Base-by-base conservation (phyloP, 2,797 vertebrate species). In the Tenualosa thibaudeaui region DNA sequence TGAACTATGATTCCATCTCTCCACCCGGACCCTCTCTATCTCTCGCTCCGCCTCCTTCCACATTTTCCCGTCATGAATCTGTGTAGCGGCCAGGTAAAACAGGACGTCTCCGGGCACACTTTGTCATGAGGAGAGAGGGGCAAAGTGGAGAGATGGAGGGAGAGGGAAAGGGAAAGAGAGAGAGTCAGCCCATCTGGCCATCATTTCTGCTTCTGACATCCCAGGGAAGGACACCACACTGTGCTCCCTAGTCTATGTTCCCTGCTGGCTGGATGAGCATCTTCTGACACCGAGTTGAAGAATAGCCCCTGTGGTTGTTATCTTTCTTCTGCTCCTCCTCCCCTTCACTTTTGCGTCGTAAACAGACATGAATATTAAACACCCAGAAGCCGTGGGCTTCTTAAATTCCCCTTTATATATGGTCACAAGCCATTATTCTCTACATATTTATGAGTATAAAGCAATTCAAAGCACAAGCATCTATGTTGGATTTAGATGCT, bases 101-200 rank as follows among this genome's bases (percentile, higher is more conserved):
- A 51, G 12, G 86, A 46, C 75, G 15, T 83, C 82, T 91, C 90
- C 90, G 88, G 83, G 82, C 90, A 89, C 89, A 88, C 86, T 90
- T 90, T 86, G 90, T 93, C 90, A 91, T 86, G 86, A 86, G 91
- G 89, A 92, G 90, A 86, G 89, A 89, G 86, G 84, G 86, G 22
- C 19, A 86, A 51, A 68, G 62, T 31, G 10, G 54, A 56, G 54
- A 56, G 54, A 56, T 0, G 8, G 58, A 60, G 17, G 8, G 58
- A 22, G 58, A 53, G 81, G 24, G 26, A 51, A 22, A 43, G 51
- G 54, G 51, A 43, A 10, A 26, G 75, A 46, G 26, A 62, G 84
- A 58, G 8, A 56, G 68, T 22, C 24, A 46, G 81, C 10, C 68
- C 68, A 75, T 75, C 31, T 75, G 68, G 68, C 68, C 37, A 75